Conservation (phyloP, 2,888 invertebrate species). For the Atethmia centrago region DNA sequence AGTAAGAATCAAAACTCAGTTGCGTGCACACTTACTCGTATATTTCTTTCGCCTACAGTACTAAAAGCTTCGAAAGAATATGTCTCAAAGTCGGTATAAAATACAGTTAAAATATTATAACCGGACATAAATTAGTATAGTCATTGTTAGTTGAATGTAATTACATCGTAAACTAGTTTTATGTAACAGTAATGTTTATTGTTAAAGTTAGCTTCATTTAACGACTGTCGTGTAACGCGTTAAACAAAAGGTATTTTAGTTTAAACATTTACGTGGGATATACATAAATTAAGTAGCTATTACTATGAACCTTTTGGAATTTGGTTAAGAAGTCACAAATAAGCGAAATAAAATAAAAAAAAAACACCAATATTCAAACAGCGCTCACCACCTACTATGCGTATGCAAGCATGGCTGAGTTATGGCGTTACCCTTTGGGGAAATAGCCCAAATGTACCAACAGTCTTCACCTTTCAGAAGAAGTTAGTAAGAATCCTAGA, state of each 20-base stretch:
- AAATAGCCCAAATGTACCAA: too few relatives aligned
- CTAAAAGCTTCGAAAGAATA: not conserved
- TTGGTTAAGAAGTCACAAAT: not conserved
- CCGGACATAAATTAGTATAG: not conserved
- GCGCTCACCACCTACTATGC: too few relatives aligned
- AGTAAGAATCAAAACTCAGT: too few relatives aligned
- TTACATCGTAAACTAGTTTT: conserved; percentile 34
- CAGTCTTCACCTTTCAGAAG: too few relatives aligned
- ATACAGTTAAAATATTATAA: conserved; percentile 9
- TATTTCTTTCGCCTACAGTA: not conserved
- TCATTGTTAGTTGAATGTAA: conserved; percentile 33
- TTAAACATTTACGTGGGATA: conserved; percentile 4
- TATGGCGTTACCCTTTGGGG: too few relatives aligned
- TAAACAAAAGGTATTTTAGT: conserved; percentile 13
- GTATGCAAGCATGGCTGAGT: too few relatives aligned
- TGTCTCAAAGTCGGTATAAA: not conserved
- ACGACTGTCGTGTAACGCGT: conserved; percentile 8
- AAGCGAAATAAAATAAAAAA: too few relatives aligned
- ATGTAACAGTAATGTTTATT: conserved; percentile 20
- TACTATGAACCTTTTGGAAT: not conserved
- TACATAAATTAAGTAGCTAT: conserved; percentile 1
- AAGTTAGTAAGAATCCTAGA: too few relatives aligned
- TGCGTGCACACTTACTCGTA: not conserved
- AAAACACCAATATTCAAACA: too few relatives aligned
- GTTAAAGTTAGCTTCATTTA: conserved; percentile 27